Percentiles rank a stretch among this genome's conserved stretches.
Conservation (phyloP, 1,140 invertebrate genomes). For the Pseudomyrmex dendroicus region DNA sequence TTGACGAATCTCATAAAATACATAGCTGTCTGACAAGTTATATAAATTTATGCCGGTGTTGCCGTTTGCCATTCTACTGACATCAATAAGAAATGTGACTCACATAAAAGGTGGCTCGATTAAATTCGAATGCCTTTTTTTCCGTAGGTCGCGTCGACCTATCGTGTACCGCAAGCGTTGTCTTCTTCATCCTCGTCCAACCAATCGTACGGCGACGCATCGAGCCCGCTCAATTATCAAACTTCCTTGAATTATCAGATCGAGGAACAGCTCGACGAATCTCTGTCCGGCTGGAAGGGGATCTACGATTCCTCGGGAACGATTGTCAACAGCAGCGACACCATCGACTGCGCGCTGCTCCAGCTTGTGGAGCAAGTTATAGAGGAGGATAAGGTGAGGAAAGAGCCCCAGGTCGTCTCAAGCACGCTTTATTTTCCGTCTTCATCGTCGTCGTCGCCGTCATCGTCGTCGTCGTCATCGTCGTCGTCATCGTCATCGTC, state of each 20-base stretch:
- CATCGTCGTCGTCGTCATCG: too few species aligned
- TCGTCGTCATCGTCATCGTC: too few species aligned
- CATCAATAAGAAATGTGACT: slow-evolving; percentile 23
- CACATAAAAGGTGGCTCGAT: neutral
- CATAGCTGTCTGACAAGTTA: neutral
- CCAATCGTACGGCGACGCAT: slow-evolving; percentile 73
- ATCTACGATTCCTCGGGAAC: slow-evolving; percentile 67
- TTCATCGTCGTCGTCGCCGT: too few species aligned
- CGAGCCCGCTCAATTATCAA: slow-evolving; percentile 72
- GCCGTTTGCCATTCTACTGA: neutral
- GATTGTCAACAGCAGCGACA: slow-evolving; percentile 66
- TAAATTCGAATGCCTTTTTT: neutral
- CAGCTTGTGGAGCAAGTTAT: slow-evolving; percentile 74
- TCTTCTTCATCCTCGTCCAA: slow-evolving; percentile 76
- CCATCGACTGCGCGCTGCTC: slow-evolving; percentile 68
- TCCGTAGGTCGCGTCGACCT: slow-evolving; percentile 15
- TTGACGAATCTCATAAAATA: slow-evolving; percentile 9
- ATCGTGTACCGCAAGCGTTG: slow-evolving; percentile 54
- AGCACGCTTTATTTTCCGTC: neutral
- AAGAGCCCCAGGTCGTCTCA: neutral
- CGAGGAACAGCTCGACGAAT: slow-evolving; percentile 67
- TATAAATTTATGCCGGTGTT: slow-evolving; percentile 18
- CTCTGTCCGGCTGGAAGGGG: slow-evolving; percentile 60
- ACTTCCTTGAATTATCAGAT: slow-evolving; percentile 48
- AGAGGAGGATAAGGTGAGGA: neutral